A percentile compares a stretch with the other conserved stretches of the same genome.
phyloP scores from a whole-genome alignment of 2,888 invertebrate genomes.

The Trissolcus brochymenae region DNA sequence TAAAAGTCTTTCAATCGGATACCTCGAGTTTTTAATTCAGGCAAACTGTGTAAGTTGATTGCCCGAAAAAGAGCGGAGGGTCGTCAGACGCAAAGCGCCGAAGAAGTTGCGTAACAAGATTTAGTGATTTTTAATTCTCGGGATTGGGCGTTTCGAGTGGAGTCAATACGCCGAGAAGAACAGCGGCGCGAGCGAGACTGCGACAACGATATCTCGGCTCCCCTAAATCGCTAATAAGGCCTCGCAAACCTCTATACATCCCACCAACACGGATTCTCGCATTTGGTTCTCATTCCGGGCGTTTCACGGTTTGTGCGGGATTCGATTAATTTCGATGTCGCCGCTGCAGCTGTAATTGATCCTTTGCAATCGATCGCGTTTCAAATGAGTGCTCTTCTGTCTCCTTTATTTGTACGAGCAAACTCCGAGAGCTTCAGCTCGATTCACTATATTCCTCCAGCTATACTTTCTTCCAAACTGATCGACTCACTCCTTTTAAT shows the following conservation, averaged over 20 bases:
- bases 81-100: slow-evolving; percentile 42
- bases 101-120: slow-evolving; percentile 66
- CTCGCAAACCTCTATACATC: slow-evolving; percentile 70
- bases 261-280: slow-evolving; percentile 61
- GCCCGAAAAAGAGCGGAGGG: slow-evolving; percentile 40
- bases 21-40: slow-evolving; percentile 61
- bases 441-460: not conserved
- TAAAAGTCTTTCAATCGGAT: slow-evolving; percentile 25
- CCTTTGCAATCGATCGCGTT: slow-evolving; percentile 48
- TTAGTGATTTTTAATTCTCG: slow-evolving; percentile 74
- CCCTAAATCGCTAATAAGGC: slow-evolving; percentile 74
- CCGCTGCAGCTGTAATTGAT: slow-evolving; percentile 55
- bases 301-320: slow-evolving; percentile 59
- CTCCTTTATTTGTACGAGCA: slow-evolving; percentile 32
- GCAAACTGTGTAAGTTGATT: slow-evolving; percentile 51
- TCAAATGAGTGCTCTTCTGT: slow-evolving; percentile 45
- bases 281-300: slow-evolving; percentile 58
- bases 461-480: not conserved
- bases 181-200: slow-evolving; percentile 36
- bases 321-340: slow-evolving; percentile 57
- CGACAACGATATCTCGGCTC: slow-evolving; percentile 46
- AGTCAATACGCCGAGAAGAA: slow-evolving; percentile 60
- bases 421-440: slow-evolving; percentile 14
- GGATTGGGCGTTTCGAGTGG: slow-evolving; percentile 61
- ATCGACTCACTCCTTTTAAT: not conserved